Base-by-base conservation (phyloP, 2,888 invertebrate species). In the Agrotis exclamationis region DNA sequence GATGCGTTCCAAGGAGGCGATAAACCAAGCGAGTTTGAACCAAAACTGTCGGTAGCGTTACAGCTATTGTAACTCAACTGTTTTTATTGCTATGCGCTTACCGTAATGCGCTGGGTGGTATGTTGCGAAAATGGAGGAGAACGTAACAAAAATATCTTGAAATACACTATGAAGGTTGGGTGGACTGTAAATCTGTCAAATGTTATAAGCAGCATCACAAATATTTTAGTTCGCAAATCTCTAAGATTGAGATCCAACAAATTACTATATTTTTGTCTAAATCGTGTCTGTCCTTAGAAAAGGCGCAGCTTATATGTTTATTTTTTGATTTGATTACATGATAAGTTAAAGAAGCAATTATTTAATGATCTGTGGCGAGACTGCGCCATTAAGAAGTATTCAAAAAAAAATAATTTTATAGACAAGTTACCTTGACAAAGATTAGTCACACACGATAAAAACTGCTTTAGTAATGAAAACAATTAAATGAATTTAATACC, bases 1-100 rank as follows among this genome's bases (percentile, higher is more conserved):
- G 72, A 66, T 81, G 57, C 51, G 45, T 71, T 62, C 47, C 13
- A 47, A 60, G 33, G 51, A 44, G 56, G 16, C 65, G 48, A 73
- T 60, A 53, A 48, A 57, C n/a, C 24, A 22, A 20, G 18, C 22
- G 20, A 60, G 56, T 72, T 57, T 57, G 24, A 60, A 70, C 59
- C 20, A 53, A 71, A 72, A 72, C 28, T 28, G 53, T 44, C 63
- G 54, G 51, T 60, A 53, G 50, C 51, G 44, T 69, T 47, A 3
- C 24, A 45, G 50, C 57, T 47, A 54, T 65, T 54, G 48, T 59
- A 45, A 76, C 44, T 63, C 65, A 53, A 56, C 33, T 44, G 45
- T 54, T 58, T 62, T 62, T 62, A 57, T 50, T 79, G 58, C 45
- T 54, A 13, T 53, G 16, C 18, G 58, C 39, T 68, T 69, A 59